Percentiles rank a stretch among this genome's conserved stretches.
Conservation (phyloP, 2,113 vertebrate species). For the Diphyllodes magnificus region DNA sequence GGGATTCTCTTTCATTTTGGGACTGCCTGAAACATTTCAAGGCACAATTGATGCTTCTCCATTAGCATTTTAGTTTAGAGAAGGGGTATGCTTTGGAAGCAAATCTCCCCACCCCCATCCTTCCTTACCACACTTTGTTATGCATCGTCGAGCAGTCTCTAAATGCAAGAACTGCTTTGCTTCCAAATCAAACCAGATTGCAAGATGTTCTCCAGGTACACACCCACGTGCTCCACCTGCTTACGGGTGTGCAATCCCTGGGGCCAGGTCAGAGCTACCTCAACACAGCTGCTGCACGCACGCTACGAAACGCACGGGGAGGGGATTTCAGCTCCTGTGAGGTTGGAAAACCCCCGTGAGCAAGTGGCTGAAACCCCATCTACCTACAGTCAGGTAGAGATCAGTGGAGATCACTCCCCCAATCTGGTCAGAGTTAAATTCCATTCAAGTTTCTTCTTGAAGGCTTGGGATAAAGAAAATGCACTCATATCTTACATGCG, state of each 20-base stretch:
- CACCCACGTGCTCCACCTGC: not conserved
- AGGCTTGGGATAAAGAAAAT: not conserved
- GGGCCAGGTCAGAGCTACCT: not conserved
- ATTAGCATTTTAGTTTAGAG: not conserved
- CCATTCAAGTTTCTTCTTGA: not conserved
- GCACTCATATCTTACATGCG: rapidly evolving
- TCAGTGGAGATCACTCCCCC: not conserved
- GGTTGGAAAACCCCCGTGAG: not conserved
- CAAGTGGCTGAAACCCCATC: not conserved
- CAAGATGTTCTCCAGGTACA: not conserved
- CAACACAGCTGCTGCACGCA: not conserved
- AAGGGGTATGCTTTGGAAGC: not conserved
- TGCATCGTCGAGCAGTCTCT: not conserved
- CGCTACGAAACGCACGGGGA: rapidly evolving
- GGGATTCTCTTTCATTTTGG: not conserved
- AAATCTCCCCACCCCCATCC: not conserved
- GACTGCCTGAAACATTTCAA: not conserved
- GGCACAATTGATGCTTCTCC: not conserved
- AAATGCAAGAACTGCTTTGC: not conserved
- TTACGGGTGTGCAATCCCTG: rapidly evolving
- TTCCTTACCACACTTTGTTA: not conserved
- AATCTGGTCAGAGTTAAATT: not conserved
- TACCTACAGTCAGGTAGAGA: not conserved
- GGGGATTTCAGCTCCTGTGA: not conserved
- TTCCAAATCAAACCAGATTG: not conserved